phyloP scores from a whole-genome alignment of 2,113 vertebrate genomes.

The Hippoglossus stenolepis region DNA sequence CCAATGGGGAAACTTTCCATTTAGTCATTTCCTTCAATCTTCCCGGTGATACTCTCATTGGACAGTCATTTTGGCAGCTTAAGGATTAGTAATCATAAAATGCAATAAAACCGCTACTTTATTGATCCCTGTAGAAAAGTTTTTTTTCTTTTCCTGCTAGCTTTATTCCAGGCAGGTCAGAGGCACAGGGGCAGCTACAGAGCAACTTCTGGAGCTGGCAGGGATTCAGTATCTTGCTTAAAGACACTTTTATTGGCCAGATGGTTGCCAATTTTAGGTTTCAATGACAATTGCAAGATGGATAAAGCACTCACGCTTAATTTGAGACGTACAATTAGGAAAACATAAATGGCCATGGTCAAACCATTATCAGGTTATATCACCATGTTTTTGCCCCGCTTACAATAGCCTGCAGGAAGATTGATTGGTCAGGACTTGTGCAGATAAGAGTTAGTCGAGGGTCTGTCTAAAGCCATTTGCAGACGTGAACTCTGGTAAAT shows the following conservation, averaged over 20 bases:
- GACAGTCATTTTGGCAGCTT: conserved; percentile 28
- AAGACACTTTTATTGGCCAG: conserved; percentile 10
- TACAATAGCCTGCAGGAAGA: not conserved
- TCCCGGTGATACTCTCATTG: conserved; percentile 22
- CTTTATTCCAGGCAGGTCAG: conserved; percentile 43
- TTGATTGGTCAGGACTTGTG: not conserved
- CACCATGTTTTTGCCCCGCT: not conserved
- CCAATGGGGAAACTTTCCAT: conserved; percentile 24
- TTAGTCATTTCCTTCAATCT: conserved; percentile 37
- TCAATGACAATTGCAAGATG: conserved; percentile 10
- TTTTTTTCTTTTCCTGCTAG: conserved; percentile 8
- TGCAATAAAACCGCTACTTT: conserved; percentile 36
- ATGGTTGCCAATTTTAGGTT: conserved; percentile 23
- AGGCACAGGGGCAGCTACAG: conserved; percentile 29
- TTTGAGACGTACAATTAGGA: conserved; percentile 23
- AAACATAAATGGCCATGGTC: not conserved
- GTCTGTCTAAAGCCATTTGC: no score
- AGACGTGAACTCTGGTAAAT: no score
- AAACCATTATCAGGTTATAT: not conserved
- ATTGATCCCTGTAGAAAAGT: conserved; percentile 37
- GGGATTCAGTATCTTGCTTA: conserved; percentile 30
- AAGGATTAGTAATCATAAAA: conserved; percentile 49
- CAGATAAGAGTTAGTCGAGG: no score
- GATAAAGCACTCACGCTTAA: conserved; percentile 20
- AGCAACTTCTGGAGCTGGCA: conserved; percentile 32